Conservation (phyloP, 2,113 vertebrate species). For the Todiramphus chloris region DNA sequence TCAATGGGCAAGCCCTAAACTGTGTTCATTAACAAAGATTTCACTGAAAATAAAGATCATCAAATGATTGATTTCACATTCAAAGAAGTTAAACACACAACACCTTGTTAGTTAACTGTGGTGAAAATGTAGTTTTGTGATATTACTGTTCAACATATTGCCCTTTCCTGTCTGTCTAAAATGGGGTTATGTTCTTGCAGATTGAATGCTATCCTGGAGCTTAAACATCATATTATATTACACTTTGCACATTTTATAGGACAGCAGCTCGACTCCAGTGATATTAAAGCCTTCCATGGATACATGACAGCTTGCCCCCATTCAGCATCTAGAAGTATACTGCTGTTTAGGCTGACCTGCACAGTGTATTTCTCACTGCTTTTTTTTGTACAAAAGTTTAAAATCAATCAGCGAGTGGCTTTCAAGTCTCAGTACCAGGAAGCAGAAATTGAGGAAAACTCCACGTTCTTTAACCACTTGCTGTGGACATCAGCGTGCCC, state of each 20-base stretch:
- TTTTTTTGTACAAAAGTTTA: background rate
- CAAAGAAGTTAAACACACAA: background rate
- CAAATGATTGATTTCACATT: background rate
- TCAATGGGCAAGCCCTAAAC: background rate
- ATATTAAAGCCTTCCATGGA: background rate
- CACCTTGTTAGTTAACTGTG: background rate
- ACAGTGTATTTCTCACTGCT: background rate
- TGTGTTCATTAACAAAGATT: background rate
- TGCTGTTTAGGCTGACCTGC: background rate
- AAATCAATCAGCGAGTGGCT: background rate
- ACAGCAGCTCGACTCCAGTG: background rate
- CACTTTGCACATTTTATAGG: background rate
- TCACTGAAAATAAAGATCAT: background rate
- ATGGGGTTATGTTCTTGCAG: background rate
- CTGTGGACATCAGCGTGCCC: background rate
- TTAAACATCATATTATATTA: background rate
- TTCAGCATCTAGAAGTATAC: background rate
- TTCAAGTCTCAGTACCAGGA: background rate
- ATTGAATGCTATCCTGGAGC: background rate
- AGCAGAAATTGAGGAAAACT: background rate
- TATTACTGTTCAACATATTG: background rate
- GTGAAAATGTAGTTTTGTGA: background rate
- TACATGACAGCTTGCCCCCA: background rate
- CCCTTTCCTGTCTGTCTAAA: background rate
- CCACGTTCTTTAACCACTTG: background rate